These are phyloP conservation scores for Halcyon smyrnensis DNA, from an alignment of 2,797 vertebrate genomes.

Conservation along the genomic window DNA sequence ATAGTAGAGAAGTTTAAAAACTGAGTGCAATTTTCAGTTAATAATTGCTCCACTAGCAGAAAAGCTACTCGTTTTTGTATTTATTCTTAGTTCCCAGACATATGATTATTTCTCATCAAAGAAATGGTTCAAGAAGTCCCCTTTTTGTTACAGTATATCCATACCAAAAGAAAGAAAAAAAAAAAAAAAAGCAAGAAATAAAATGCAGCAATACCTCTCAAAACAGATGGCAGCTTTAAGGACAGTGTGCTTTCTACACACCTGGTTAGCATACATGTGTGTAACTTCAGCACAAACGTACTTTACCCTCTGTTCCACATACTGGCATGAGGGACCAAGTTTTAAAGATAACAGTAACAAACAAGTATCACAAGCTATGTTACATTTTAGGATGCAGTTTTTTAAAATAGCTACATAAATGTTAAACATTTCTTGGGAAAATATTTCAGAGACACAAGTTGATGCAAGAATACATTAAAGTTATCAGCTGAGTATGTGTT, in stretches of 20 bases:
- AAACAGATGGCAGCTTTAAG: neutral
- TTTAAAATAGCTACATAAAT: neutral
- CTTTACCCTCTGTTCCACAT: neutral
- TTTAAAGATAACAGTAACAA: neutral
- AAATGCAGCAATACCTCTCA: neutral
- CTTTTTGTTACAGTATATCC: neutral
- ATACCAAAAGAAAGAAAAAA: neutral
- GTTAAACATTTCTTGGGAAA: neutral
- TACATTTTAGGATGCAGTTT: neutral
- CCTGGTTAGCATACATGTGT: neutral
- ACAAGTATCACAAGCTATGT: neutral
- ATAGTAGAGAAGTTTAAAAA: neutral
- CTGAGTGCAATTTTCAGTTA: neutral
- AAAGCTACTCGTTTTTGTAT: neutral
- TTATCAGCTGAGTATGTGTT: neutral
- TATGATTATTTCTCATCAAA: neutral
- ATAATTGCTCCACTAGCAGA: neutral
- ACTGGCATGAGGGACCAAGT: neutral
- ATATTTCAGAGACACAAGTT: neutral
- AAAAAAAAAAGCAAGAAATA: neutral
- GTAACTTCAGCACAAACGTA: neutral
- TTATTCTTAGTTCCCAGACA: neutral
- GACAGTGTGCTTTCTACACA: neutral
- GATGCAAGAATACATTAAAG: neutral
- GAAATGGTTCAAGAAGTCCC: neutral